phyloP scores from a whole-genome alignment of 2,113 vertebrate genomes.

The Zosterops pallidus region DNA sequence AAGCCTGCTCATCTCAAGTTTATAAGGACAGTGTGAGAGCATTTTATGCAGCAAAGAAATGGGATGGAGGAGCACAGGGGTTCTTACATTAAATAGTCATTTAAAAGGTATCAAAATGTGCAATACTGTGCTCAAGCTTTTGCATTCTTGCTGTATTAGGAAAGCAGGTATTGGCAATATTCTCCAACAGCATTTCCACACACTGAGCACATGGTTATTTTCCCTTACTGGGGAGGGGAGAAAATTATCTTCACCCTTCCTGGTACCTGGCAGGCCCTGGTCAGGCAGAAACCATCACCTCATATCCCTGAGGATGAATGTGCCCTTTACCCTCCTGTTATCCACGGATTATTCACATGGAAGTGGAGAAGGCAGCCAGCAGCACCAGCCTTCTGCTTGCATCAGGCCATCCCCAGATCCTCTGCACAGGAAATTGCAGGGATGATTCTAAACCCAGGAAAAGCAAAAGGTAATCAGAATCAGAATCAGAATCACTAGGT shows the following conservation, averaged over 20 bases:
- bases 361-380: neutral
- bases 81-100: neutral
- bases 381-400: neutral
- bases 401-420: neutral
- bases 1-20: neutral
- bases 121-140: neutral
- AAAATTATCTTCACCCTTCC: neutral
- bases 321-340: neutral
- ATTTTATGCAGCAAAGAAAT: neutral
- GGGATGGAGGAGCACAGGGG: neutral
- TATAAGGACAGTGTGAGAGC: neutral
- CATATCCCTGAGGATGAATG: neutral
- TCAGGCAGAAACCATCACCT: accelerated
- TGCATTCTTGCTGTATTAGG: neutral
- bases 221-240: neutral
- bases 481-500: too few species aligned
- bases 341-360: accelerated
- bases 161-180: neutral
- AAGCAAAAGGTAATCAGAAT: neutral
- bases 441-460: neutral
- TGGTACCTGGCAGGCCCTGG: neutral
- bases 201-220: neutral
- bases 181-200: neutral
- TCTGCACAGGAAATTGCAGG: neutral
- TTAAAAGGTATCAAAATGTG: neutral